Base-by-base conservation (phyloP, 1,140 invertebrate species). In the Apis cerana region DNA sequence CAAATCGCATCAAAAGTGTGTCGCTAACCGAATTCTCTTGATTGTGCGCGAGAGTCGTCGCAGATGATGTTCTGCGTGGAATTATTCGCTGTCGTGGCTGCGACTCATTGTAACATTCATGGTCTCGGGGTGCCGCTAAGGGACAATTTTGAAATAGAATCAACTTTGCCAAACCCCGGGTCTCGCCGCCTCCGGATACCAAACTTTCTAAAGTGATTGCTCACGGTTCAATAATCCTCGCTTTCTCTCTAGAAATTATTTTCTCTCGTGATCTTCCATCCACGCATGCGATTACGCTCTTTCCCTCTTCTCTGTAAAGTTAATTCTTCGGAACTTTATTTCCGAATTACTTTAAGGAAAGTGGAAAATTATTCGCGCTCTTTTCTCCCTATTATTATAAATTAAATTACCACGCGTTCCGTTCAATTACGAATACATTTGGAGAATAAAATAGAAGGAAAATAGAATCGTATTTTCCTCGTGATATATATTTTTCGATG, bases 21-120 rank as follows among this genome's bases (percentile, higher is more conserved):
- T 69, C 65, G 76, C 76, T 69, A 78, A 78, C 54, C 76, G 33
- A 78, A 78, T 78, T 78, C 65, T n/a, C 54, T 70, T 78, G 76
- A 70, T 78, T 78, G 76, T 78, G 65, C 76, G 43, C 65, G 52
- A 59, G 76, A 69, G 65, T 50, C 78, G 54, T 54, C 13, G 68
- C 50, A 23, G 59, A 48, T 27, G 78, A 21, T 72, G 69, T 83
- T 67, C 62, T 58, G 68, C 70, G 62, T 21, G 17, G 48, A 78
- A 81, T 64, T 71, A 80, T 84, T 84, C 81, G 76, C 71, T 80
- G 52, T 80, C 77, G 69, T 64, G 27, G 48, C 62, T 8, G 19
- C 23, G 61, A 65, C 61, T 76, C 75, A 21, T 54, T 54, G 76
- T 70, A 78, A 78, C 54, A 78, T 78, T 78, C 65, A 59, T 52